These are phyloP conservation scores for Xenentodon cancila DNA, from an alignment of 2,797 vertebrate genomes.

Conservation along the genomic window DNA sequence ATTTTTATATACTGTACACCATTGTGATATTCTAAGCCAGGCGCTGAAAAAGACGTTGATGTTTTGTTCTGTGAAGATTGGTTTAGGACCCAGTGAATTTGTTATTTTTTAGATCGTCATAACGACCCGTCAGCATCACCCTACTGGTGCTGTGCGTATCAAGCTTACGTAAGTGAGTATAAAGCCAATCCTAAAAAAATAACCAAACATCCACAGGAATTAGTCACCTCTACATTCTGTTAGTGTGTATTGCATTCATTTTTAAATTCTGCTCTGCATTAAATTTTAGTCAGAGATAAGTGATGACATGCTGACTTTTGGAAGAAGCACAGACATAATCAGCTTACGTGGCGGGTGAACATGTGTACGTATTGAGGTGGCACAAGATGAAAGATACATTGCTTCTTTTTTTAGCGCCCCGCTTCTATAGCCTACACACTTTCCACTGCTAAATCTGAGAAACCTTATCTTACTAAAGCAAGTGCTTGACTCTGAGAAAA, in stretches of 20 bases:
- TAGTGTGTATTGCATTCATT: slow-evolving; percentile 30
- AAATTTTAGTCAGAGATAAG: slow-evolving; percentile 45
- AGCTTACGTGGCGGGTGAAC: slow-evolving; percentile 34
- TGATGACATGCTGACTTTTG: slow-evolving; percentile 49
- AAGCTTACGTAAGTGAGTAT: slow-evolving; percentile 48
- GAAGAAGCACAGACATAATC: slow-evolving; percentile 43
- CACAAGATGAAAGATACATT: slow-evolving; percentile 51
- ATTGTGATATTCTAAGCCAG: slow-evolving; percentile 3
- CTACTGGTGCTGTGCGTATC: slow-evolving; percentile 27
- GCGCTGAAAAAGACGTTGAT: slow-evolving; percentile 35
- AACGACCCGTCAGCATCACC: slow-evolving; percentile 36
- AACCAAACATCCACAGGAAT: slow-evolving; percentile 22
- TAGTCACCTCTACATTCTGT: slow-evolving; percentile 19
- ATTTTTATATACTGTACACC: neutral
- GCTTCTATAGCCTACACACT: slow-evolving; percentile 21
- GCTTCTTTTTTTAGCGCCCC: slow-evolving; percentile 36
- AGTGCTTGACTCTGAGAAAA: slow-evolving; percentile 27
- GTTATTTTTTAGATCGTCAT: slow-evolving; percentile 50
- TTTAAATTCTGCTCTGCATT: slow-evolving; percentile 37
- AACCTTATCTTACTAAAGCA: slow-evolving; percentile 29
- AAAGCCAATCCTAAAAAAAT: slow-evolving; percentile 25
- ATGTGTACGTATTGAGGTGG: slow-evolving; percentile 20
- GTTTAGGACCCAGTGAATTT: slow-evolving; percentile 51
- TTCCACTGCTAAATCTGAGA: slow-evolving; percentile 24
- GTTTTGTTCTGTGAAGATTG: slow-evolving; percentile 24